These are phyloP conservation scores for Catocala nupta DNA, from an alignment of 2,888 invertebrate species.

Conservation along the genomic window DNA sequence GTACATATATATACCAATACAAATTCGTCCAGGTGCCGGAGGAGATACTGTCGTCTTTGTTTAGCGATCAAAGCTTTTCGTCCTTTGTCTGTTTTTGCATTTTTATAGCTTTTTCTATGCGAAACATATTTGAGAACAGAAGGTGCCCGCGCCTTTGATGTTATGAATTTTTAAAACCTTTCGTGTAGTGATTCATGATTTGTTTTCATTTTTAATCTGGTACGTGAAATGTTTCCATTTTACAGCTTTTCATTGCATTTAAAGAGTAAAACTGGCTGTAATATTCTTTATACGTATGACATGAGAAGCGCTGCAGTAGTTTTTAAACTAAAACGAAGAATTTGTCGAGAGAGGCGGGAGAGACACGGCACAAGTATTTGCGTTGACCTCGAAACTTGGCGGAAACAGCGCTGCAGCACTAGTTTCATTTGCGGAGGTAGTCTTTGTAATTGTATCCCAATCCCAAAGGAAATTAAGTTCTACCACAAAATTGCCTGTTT, in stretches of 20 bases:
- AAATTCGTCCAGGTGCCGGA: background rate
- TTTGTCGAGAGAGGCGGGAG: conserved; percentile 26
- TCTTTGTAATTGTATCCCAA: conserved; percentile 41
- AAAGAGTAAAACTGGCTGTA: too few relatives aligned
- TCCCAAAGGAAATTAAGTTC: conserved; percentile 49
- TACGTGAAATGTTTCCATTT: conserved; percentile 20
- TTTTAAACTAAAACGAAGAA: conserved; percentile 38
- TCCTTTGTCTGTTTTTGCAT: conserved; percentile 29
- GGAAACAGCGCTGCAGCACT: conserved; percentile 26
- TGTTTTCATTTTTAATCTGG: conserved; percentile 14
- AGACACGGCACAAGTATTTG: conserved; percentile 24
- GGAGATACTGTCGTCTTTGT: conserved; percentile 23
- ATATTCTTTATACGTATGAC: conserved; percentile 19
- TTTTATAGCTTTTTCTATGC: conserved; percentile 30
- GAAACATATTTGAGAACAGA: conserved; percentile 21
- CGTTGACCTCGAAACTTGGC: conserved; percentile 41
- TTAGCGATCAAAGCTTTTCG: conserved; percentile 31
- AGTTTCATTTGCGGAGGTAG: conserved; percentile 20
- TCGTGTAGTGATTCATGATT: conserved; percentile 2
- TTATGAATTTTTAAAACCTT: conserved; percentile 29
- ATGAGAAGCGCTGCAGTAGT: conserved; percentile 39
- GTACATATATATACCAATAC: conserved; percentile 1
- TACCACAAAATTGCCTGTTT: conserved; percentile 33
- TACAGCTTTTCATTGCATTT: too few relatives aligned
- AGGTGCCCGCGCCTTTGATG: conserved; percentile 16